Evolutionary conservation across 2,113 vertebrate genomes (phyloP).

Genomic region (Artemisiospiza belli): DNA sequence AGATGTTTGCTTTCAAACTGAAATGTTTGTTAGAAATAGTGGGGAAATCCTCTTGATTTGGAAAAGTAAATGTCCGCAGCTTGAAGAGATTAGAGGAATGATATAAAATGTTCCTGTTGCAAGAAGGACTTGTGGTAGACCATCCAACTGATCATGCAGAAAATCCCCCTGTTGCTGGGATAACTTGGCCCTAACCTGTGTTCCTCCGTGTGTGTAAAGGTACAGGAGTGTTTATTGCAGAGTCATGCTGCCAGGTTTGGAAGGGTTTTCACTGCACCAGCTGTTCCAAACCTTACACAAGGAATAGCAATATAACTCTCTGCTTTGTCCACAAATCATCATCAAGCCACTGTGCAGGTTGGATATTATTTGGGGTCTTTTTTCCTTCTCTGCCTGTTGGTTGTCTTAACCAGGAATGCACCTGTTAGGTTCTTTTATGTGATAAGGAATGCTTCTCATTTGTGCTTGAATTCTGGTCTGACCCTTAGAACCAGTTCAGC

Average conservation of each 20-base stretch:
- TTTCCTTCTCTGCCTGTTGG: accelerated
- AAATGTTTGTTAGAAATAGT: not conserved
- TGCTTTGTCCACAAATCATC: not conserved
- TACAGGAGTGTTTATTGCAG: not conserved
- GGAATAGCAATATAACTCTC: not conserved
- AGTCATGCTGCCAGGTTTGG: not conserved
- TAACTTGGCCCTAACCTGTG: not conserved
- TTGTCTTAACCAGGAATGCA: not conserved
- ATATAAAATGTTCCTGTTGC: not conserved
- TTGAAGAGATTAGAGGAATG: not conserved
- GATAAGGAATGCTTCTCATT: not conserved
- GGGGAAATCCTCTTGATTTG: not conserved
- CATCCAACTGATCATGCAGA: not conserved
- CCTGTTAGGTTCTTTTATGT: not conserved
- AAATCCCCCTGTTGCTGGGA: not conserved
- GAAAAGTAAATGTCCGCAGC: not conserved
- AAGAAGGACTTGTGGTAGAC: not conserved
- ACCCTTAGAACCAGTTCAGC: not conserved
- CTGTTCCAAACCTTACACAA: not conserved
- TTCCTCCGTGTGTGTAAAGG: not conserved
- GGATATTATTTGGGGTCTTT: accelerated
- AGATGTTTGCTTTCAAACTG: not conserved
- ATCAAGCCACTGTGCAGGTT: not conserved
- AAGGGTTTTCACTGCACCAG: not conserved
- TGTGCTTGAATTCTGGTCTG: not conserved